Conservation (phyloP, 2,113 vertebrate species). For the Junco hyemalis region DNA sequence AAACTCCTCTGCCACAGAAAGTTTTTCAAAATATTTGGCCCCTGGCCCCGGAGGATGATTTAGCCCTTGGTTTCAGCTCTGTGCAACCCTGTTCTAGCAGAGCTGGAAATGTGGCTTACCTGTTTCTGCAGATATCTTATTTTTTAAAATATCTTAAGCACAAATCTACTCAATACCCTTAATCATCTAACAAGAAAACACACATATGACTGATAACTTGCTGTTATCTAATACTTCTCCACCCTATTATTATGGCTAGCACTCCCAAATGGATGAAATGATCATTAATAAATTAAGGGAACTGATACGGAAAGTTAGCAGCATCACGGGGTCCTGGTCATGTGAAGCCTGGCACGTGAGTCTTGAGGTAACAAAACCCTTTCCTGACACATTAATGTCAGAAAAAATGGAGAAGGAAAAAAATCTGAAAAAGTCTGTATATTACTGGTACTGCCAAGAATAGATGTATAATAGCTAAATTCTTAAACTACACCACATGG, state of each 20-base stretch:
- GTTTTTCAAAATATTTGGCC: neutral
- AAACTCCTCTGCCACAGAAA: neutral
- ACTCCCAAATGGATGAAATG: constrained; percentile 13
- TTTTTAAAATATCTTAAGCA: neutral
- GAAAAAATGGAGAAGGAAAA: neutral
- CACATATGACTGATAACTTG: neutral
- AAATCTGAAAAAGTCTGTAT: neutral
- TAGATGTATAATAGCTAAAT: neutral
- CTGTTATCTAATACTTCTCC: neutral
- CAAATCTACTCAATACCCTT: constrained; percentile 1
- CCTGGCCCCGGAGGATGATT: neutral
- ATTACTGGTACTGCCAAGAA: neutral
- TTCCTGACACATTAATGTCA: neutral
- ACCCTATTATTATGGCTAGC: constrained; percentile 46
- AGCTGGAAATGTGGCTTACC: neutral
- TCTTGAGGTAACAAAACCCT: neutral
- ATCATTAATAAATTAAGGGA: neutral
- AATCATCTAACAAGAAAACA: constrained; percentile 1
- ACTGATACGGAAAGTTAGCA: neutral
- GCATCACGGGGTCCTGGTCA: neutral
- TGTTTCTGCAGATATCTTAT: neutral
- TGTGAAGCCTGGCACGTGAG: neutral
- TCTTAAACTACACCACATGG: neutral
- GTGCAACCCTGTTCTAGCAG: neutral
- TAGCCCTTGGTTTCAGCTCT: neutral